These are phyloP conservation scores for Stegodyphus mimosarum DNA, from an alignment of 1,140 invertebrate genomes.

Conservation along the genomic window DNA sequence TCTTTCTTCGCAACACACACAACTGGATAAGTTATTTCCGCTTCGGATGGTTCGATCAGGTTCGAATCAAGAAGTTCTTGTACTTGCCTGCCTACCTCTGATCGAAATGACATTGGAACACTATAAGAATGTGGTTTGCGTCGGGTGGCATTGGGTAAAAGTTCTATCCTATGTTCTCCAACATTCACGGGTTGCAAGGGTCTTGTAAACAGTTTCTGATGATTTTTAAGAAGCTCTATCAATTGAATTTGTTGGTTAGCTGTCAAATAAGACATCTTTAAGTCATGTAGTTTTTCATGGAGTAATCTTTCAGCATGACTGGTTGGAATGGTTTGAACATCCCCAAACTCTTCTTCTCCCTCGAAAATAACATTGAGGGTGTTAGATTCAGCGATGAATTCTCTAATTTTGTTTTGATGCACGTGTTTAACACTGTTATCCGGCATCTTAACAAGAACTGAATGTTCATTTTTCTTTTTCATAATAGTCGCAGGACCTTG, in stretches of 20 bases:
- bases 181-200: not conserved
- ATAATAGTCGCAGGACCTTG: slow-evolving; percentile 1
- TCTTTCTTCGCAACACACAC: too few species aligned
- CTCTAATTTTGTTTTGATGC: slow-evolving; percentile 16
- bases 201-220: too few species aligned
- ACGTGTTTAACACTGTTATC: slow-evolving; percentile 5
- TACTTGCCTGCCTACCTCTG: slow-evolving; percentile 6
- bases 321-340: too few species aligned
- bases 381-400: too few species aligned
- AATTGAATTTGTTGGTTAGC: too few species aligned
- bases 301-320: too few species aligned
- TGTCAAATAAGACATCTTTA: too few species aligned
- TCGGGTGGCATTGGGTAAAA: not conserved
- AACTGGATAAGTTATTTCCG: slow-evolving; percentile 5
- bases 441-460: not conserved
- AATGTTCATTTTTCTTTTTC: not conserved
- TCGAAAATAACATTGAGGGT: too few species aligned
- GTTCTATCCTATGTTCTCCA: slow-evolving; percentile 2
- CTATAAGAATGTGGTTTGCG: not conserved
- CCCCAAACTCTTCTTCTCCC: too few species aligned
- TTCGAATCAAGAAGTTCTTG: slow-evolving; percentile 1
- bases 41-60: slow-evolving; percentile 11
- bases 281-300: too few species aligned
- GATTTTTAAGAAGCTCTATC: too few species aligned
- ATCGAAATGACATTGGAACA: not conserved